These are phyloP conservation scores for Drosophila fulvimacula DNA, from an alignment of 2,888 invertebrate species.

Conservation along the genomic window DNA sequence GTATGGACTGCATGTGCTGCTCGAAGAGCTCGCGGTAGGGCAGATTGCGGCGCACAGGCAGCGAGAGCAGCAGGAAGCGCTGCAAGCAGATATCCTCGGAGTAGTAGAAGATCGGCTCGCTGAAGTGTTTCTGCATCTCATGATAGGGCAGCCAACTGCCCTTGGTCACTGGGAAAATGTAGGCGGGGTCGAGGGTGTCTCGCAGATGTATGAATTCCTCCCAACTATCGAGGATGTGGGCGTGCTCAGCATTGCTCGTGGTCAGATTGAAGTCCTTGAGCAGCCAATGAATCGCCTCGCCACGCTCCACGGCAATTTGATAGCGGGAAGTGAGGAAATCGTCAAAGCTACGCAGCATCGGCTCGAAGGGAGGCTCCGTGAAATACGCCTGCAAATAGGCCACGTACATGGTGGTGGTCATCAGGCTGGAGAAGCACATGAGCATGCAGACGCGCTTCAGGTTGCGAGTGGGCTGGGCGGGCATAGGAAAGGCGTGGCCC, in stretches of 20 bases:
- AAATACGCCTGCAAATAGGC: constrained; percentile 59
- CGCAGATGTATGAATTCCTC: constrained; percentile 25
- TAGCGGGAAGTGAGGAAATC: constrained; percentile 25
- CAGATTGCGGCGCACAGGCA: constrained; percentile 44
- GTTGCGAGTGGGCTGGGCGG: constrained; percentile 11
- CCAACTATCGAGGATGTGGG: constrained; percentile 11
- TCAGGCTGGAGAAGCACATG: constrained; percentile 58
- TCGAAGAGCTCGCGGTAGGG: constrained; percentile 61
- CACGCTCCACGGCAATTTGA: background rate
- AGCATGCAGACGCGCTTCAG: constrained; percentile 48
- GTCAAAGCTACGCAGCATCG: constrained; percentile 4
- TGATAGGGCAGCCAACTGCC: constrained; percentile 34
- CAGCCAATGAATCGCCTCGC: constrained; percentile 2
- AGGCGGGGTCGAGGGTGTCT: constrained; percentile 47
- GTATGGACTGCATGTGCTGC: constrained; percentile 39
- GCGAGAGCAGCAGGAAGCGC: constrained; percentile 6
- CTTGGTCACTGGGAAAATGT: constrained; percentile 40
- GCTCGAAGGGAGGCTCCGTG: constrained; percentile 36
- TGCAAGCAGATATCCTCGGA: constrained; percentile 40
- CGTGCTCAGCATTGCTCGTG: background rate
- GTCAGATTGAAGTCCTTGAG: background rate
- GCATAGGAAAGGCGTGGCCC: constrained; percentile 62
- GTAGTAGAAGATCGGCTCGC: constrained; percentile 48
- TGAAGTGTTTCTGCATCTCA: constrained; percentile 58
- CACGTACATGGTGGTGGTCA: constrained; percentile 66